phyloP scores from a whole-genome alignment of 2,113 vertebrate species.

The Sylvia atricapilla region DNA sequence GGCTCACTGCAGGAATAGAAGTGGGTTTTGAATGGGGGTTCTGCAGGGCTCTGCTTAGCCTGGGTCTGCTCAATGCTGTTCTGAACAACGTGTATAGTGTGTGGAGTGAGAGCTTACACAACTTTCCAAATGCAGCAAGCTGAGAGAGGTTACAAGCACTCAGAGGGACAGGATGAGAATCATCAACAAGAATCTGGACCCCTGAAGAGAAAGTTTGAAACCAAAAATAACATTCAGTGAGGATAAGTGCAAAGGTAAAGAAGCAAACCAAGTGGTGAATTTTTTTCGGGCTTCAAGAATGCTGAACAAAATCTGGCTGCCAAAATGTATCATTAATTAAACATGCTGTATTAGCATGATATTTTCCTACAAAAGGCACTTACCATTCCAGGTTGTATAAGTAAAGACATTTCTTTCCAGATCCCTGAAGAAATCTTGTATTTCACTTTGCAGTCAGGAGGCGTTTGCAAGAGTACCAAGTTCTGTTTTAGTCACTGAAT shows the following conservation, averaged over 20 bases:
- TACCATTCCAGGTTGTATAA: neutral
- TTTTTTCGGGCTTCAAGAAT: neutral
- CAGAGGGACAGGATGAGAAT: neutral
- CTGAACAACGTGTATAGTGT: neutral
- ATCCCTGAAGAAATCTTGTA: neutral
- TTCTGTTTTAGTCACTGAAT: neutral
- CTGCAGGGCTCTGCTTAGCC: neutral
- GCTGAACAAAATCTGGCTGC: neutral
- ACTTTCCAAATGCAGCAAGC: neutral
- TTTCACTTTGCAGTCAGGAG: neutral
- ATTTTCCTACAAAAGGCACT: neutral
- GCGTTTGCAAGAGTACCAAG: rapidly evolving
- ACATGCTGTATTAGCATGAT: too few species aligned
- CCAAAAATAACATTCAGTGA: neutral
- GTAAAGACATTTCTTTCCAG: neutral
- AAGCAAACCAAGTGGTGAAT: neutral
- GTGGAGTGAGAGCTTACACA: neutral
- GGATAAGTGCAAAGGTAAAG: neutral
- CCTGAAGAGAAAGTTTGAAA: neutral
- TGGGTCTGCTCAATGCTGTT: neutral
- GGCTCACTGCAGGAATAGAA: neutral
- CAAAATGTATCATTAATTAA: neutral
- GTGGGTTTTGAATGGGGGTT: neutral
- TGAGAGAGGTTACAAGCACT: neutral
- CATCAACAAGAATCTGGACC: neutral